Evolutionary conservation across 2,797 vertebrate genomes (phyloP).

Genomic region (Peromyscus melanophrys): DNA sequence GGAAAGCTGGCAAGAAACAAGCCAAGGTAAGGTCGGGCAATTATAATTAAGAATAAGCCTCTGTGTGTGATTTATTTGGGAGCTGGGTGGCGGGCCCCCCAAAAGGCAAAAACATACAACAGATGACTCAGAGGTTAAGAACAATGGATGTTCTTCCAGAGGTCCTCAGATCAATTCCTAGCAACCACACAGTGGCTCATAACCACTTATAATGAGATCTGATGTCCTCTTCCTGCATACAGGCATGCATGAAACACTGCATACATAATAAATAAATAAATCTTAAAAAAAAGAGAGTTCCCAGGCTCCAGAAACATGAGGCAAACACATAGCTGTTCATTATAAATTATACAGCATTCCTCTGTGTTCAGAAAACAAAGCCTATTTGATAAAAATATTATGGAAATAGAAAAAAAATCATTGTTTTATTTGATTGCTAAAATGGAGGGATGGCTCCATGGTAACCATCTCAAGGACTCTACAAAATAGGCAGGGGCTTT

Average conservation of each 20-base stretch:
- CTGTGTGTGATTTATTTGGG: too few relatives aligned
- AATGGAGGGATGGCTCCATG: neutral
- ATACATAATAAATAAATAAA: neutral
- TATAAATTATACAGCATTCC: neutral
- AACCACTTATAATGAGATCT: neutral
- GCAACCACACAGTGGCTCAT: neutral
- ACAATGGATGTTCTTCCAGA: neutral
- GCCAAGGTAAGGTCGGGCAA: too few relatives aligned
- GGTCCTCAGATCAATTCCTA: neutral
- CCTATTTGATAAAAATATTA: neutral
- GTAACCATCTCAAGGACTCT: neutral
- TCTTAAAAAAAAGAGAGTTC: neutral
- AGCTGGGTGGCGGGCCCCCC: too few relatives aligned
- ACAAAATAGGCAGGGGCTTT: too few relatives aligned
- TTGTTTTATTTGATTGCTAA: neutral
- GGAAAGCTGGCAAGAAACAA: too few relatives aligned
- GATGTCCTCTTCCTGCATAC: neutral
- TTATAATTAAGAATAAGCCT: too few relatives aligned
- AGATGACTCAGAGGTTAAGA: neutral
- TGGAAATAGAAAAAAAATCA: neutral
- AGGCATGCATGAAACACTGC: neutral
- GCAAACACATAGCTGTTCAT: neutral
- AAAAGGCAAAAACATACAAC: too few relatives aligned
- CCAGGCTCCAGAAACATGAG: neutral
- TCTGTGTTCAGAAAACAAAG: neutral